Percentiles rank a stretch among this genome's conserved stretches.
Evolutionary conservation across 2,113 vertebrate genomes (phyloP).

Genomic region (Neodontobutis hainanensis): DNA sequence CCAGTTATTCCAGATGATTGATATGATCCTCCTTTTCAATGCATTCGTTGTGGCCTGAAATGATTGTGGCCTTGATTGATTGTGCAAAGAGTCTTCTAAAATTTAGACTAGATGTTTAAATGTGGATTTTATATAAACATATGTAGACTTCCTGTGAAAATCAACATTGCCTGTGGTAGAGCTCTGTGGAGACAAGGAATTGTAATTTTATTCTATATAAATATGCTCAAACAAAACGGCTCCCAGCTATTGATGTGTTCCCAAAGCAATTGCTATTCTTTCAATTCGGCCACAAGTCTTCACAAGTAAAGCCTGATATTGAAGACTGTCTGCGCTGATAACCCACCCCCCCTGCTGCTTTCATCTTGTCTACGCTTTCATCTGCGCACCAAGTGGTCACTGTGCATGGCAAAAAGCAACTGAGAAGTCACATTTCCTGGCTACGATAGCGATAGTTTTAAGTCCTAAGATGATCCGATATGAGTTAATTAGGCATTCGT

Average conservation of each 20-base stretch:
- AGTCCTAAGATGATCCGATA: not conserved
- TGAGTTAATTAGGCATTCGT: not conserved
- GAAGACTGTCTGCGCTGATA: slow-evolving; percentile 7
- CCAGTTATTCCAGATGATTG: slow-evolving; percentile 8
- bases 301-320: slow-evolving; percentile 18
- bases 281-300: slow-evolving; percentile 31
- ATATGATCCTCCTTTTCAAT: slow-evolving; percentile 10
- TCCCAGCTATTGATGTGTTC: slow-evolving; percentile 55
- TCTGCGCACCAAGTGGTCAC: slow-evolving; percentile 24
- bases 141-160: slow-evolving; percentile 10
- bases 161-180: slow-evolving; percentile 45
- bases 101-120: not conserved
- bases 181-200: slow-evolving; percentile 16
- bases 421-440: not conserved
- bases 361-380: slow-evolving; percentile 31
- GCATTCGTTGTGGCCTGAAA: slow-evolving; percentile 7
- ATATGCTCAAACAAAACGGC: slow-evolving; percentile 36
- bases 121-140: not conserved
- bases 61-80: slow-evolving; percentile 10
- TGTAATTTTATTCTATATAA: slow-evolving; percentile 49
- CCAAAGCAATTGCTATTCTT: slow-evolving; percentile 37
- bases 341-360: slow-evolving; percentile 27
- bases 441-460: not conserved
- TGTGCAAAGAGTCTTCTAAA: slow-evolving; percentile 9
- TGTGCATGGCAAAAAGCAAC: slow-evolving; percentile 1